phyloP scores from a whole-genome alignment of 2,113 vertebrate genomes.

The Taurulus bubalis region DNA sequence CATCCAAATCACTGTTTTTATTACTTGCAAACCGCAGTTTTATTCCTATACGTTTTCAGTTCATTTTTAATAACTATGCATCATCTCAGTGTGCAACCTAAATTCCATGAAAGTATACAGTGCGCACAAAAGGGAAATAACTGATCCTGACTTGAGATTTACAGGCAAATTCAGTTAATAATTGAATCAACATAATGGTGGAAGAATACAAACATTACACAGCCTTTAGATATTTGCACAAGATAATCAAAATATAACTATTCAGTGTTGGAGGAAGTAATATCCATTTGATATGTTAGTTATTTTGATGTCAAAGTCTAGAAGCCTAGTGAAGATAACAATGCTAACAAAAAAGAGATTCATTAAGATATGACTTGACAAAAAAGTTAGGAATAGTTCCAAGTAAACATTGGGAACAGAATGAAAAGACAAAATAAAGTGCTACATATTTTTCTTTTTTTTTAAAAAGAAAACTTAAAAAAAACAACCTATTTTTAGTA shows the following conservation, averaged over 20 bases:
- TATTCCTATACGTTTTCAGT: background rate
- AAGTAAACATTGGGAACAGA: background rate
- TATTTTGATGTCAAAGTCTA: background rate
- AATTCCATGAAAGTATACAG: background rate
- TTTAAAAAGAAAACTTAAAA: too few relatives aligned
- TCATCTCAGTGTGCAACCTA: background rate
- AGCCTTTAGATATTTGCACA: background rate
- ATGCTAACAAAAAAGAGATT: background rate
- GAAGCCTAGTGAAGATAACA: background rate
- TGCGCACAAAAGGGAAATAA: background rate
- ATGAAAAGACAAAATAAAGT: too few relatives aligned
- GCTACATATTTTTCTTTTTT: too few relatives aligned
- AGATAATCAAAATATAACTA: background rate
- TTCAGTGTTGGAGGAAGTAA: background rate
- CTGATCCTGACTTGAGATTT: background rate
- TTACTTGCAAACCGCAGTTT: too few relatives aligned
- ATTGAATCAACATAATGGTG: background rate
- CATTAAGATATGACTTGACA: background rate
- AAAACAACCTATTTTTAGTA: too few relatives aligned
- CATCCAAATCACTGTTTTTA: background rate
- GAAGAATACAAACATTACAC: constrained; percentile 5
- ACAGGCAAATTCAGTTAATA: constrained; percentile 7
- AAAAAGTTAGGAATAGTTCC: background rate
- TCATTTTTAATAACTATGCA: background rate
- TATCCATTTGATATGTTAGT: background rate